These are phyloP conservation scores for Hippoglossus hippoglossus DNA, from an alignment of 2,797 vertebrate species.

Conservation along the genomic window DNA sequence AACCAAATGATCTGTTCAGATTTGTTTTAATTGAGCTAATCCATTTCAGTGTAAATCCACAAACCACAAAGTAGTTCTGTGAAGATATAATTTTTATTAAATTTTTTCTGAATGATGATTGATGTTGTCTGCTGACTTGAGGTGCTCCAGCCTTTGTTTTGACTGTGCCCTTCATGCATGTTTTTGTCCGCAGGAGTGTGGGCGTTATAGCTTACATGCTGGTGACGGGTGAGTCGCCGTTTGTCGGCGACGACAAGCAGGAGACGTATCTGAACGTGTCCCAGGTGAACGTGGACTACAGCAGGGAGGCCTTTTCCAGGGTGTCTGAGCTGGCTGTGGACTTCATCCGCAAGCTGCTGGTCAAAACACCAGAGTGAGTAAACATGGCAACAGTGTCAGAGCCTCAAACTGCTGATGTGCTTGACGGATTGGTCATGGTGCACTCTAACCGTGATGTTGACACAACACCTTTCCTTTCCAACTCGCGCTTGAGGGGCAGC, in stretches of 20 bases:
- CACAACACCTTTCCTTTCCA: too few relatives aligned
- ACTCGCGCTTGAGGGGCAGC: too few relatives aligned
- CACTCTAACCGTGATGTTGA: too few relatives aligned
- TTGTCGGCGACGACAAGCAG: slow-evolving; percentile 93
- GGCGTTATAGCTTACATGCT: slow-evolving; percentile 97
- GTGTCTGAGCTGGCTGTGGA: slow-evolving; percentile 93
- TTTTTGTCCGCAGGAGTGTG: slow-evolving; percentile 87
- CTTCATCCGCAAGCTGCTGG: slow-evolving; percentile 94
- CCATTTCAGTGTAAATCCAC: too few relatives aligned
- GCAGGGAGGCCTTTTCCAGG: slow-evolving; percentile 89
- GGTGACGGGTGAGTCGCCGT: slow-evolving; percentile 94
- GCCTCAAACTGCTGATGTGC: too few relatives aligned
- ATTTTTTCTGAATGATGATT: background rate
- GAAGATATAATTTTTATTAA: too few relatives aligned
- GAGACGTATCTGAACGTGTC: slow-evolving; percentile 98
- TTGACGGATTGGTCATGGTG: too few relatives aligned
- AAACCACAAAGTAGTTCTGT: too few relatives aligned
- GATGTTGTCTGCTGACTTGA: background rate
- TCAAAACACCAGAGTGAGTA: slow-evolving; percentile 95
- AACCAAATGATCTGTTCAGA: too few relatives aligned
- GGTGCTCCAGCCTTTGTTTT: background rate
- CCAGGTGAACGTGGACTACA: slow-evolving; percentile 96
- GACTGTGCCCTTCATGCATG: background rate
- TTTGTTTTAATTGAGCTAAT: too few relatives aligned
- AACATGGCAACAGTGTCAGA: slow-evolving; percentile 2